Base-by-base conservation (phyloP, 2,888 invertebrate genomes). In the Pyrgus malvae region DNA sequence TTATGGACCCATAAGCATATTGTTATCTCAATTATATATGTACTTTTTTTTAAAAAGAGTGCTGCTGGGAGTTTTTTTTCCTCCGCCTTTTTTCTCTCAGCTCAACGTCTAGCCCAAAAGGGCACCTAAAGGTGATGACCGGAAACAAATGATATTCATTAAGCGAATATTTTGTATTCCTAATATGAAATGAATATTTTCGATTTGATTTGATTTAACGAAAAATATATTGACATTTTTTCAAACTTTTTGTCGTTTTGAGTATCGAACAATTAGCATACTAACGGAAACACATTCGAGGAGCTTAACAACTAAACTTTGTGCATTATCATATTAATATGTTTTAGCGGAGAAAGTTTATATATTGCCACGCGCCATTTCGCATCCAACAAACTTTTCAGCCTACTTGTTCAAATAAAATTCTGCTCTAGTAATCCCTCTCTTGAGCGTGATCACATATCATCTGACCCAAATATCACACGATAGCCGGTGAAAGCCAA, bases 371-470 rank as follows among this genome's bases (percentile, higher is more conserved):
- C 74, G 80, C 80, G 68, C 80, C 72, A 86, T 84, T 88, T 86
- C 78, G 74, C 71, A 68, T 64, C 66, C 65, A 63, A 69, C 66
- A 73, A 74, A 70, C 76, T 85, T 82, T 79, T 80, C 85, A 87
- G 79, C 85, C 87, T 88, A 87, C 70, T 88, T 83, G 66, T 63
- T 78, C 67, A 64, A 65, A 76, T 78, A 72, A 69, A 78, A 85
- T 80, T 86, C 74, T 86, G 87, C 83, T 78, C 84, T 79, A 84
- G 74, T 86, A 78, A 83, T 80, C 78, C 72, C 59, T 70, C 69
- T 68, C 66, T 73, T 74, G 72, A 72, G 75, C 70, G 73, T 66
- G 83, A 85, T 88, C 86, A 80, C 78, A 83, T 87, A 82, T 86
- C 83, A 79, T 76, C 74, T 70, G 82, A 76, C 78, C 77, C 70